phyloP scores from a whole-genome alignment of 2,113 vertebrate species.

The Aplodontia rufa region DNA sequence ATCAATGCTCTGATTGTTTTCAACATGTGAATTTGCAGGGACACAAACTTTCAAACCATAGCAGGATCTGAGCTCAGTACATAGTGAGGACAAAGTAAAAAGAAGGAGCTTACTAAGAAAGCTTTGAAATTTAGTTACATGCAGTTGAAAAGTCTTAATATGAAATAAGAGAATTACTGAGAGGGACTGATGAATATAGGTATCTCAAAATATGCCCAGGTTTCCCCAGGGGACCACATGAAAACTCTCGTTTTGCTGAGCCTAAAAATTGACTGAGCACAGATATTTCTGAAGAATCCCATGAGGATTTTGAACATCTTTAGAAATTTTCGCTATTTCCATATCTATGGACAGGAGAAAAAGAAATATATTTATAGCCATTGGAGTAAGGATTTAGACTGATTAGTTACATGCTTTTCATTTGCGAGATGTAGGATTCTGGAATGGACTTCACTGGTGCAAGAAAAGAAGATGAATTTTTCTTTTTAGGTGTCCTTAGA shows the following conservation, averaged over 20 bases:
- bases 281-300: not conserved
- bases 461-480: not conserved
- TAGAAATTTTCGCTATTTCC: conserved; percentile 41
- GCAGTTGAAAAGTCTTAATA: not conserved
- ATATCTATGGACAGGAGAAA: conserved; percentile 14
- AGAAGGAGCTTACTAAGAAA: not conserved
- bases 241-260: not conserved
- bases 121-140: not conserved
- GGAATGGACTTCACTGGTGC: not conserved
- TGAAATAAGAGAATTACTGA: conserved; percentile 10
- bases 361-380: conserved; percentile 41
- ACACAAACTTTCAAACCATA: not conserved
- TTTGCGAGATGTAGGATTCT: not conserved
- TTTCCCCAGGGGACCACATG: not conserved
- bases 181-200: not conserved
- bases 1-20: not conserved
- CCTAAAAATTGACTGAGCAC: not conserved
- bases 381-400: conserved; percentile 3
- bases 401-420: conserved; percentile 10
- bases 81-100: not conserved
- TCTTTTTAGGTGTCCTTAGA: not conserved
- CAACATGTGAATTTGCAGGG: not conserved
- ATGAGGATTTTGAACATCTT: conserved; percentile 27
- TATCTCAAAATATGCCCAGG: not conserved
- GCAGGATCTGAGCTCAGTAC: not conserved